Conservation (phyloP, 2,113 vertebrate species). For the Callocephalon fimbriatum region DNA sequence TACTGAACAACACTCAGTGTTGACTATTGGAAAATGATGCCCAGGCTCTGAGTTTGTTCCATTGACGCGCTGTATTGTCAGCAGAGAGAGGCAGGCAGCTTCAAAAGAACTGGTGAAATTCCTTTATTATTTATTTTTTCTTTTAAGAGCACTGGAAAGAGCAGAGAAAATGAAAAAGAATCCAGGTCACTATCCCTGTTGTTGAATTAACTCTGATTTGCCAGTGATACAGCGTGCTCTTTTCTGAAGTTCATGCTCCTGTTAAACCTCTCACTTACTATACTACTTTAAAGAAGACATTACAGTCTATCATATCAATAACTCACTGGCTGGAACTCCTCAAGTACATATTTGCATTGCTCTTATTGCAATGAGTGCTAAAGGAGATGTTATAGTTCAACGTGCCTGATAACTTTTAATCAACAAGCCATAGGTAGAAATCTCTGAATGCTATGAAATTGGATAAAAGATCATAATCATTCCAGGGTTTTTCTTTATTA, state of each 20-base stretch:
- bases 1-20: neutral
- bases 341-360: constrained; percentile 32
- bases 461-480: neutral
- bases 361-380: constrained; percentile 16
- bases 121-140: neutral
- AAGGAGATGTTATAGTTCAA: neutral
- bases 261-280: neutral
- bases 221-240: neutral
- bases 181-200: neutral
- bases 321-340: neutral
- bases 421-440: constrained; percentile 22
- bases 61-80: neutral
- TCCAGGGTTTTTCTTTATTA: neutral
- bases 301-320: neutral
- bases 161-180: neutral
- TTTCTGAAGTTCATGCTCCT: neutral
- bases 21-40: neutral
- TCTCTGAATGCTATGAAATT: neutral
- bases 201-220: neutral
- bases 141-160: neutral
- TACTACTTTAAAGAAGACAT: neutral
- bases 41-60: neutral
- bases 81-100: neutral
- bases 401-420: constrained; percentile 17
- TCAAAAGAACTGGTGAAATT: neutral